Base-by-base conservation (phyloP, 2,113 vertebrate species). In the Phyllostomus hastatus region DNA sequence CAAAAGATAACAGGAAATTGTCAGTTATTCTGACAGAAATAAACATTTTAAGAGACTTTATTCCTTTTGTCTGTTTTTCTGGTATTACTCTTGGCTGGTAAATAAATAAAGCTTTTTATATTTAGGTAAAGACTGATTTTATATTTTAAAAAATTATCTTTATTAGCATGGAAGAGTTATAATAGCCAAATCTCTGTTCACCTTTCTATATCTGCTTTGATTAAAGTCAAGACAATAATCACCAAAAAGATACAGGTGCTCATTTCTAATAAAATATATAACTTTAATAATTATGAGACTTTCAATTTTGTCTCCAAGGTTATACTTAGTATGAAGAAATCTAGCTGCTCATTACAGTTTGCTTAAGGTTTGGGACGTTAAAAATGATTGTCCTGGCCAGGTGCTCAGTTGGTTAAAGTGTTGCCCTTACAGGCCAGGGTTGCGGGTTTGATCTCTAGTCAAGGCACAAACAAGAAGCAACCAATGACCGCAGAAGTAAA, bases 31-130 rank as follows among this genome's bases (percentile, higher is more conserved):
- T 97, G 97, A 97, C 94, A 94, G 81, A 89, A 98, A 98, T 98
- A 98, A 98, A 98, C 92, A 95, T 97, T 98, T 98, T 46, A 80
- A 97, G 97, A 95, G 64, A 90, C 70, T 93, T 97, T 93, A 95
- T 97, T 85, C 38, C 4, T 85, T 57, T 95, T 91, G 64, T 96
- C 95, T 96, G 82, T 95, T 97, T 88, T 75, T 97, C 54, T 97
- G 89, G 59, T 92, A 82, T 97, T 90, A 97, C 52, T 97, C 70
- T 96, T 79, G 96, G 50, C 61, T 90, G 22, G 38, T 88, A 54
- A 96, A 88, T 95, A 52, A 33, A 96, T 86, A 91, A 92, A 96
- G 43, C 66, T 57, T 94, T 90, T 85, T 88, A 46, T 94, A 90
- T 50, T 94, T 67, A 72, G 64, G 43, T 87, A 61, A 93, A 48